A percentile compares a stretch with the other conserved stretches of the same genome.
Evolutionary conservation across 2,888 invertebrate genomes (phyloP).

Genomic region (Melolontha melolontha): DNA sequence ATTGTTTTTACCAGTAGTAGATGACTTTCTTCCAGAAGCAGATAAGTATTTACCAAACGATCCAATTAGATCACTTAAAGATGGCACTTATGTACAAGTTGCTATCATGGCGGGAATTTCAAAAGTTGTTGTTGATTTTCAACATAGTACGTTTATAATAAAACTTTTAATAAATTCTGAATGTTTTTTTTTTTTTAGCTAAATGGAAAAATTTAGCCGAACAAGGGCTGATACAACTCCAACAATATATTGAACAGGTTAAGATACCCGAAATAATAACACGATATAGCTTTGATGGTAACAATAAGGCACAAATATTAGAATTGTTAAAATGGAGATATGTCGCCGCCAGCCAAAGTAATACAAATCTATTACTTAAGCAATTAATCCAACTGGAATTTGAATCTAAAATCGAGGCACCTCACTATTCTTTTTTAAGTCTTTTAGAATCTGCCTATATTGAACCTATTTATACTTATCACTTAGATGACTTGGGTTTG

Average conservation of each 20-base stretch:
- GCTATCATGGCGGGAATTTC: constrained; percentile 77
- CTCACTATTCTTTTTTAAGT: constrained; percentile 69
- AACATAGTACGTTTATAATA: constrained; percentile 52
- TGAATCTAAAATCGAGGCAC: constrained; percentile 70
- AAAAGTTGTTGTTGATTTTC: constrained; percentile 65
- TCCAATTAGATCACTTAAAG: constrained; percentile 68
- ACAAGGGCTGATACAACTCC: constrained; percentile 68
- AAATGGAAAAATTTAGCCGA: constrained; percentile 72
- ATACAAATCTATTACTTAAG: constrained; percentile 64
- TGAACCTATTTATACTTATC: constrained; percentile 70
- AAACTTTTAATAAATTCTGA: not conserved
- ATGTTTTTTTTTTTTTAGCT: constrained; percentile 63
- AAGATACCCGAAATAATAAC: constrained; percentile 71
- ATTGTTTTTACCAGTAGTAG: constrained; percentile 74
- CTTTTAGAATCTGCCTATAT: constrained; percentile 58
- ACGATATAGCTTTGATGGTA: constrained; percentile 61
- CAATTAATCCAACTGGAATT: constrained; percentile 70
- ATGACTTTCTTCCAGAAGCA: constrained; percentile 71
- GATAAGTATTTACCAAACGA: constrained; percentile 73
- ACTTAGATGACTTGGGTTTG: constrained; percentile 67
- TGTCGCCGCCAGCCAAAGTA: constrained; percentile 63
- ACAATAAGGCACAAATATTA: constrained; percentile 54
- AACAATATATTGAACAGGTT: constrained; percentile 70
- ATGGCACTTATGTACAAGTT: constrained; percentile 70
- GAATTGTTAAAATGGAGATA: constrained; percentile 73